phyloP scores from a whole-genome alignment of 2,797 vertebrate species.

The Phrynocephalus forsythii region DNA sequence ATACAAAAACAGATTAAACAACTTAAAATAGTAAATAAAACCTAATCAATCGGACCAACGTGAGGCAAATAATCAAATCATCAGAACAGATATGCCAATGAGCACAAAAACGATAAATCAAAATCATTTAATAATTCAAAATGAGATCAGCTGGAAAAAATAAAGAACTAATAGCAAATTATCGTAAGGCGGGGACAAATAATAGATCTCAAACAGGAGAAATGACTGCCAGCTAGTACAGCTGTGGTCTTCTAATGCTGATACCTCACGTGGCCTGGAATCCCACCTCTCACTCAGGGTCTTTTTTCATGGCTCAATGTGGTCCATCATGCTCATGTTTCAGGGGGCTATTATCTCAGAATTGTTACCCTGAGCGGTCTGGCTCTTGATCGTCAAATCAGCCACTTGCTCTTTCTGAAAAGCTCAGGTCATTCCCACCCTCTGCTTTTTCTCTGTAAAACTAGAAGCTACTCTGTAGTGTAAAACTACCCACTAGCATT shows the following conservation, averaged over 20 bases:
- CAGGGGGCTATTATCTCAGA: not conserved
- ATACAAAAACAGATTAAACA: too few species aligned
- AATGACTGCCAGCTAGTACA: not conserved
- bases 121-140: too few species aligned
- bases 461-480: not conserved
- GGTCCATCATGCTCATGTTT: not conserved
- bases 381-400: not conserved
- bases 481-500: not conserved
- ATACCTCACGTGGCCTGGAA: not conserved
- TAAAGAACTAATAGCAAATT: too few species aligned
- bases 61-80: too few species aligned
- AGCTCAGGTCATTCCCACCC: not conserved
- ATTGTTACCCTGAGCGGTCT: not conserved
- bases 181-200: too few species aligned
- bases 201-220: not conserved
- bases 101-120: too few species aligned
- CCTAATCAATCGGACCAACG: too few species aligned
- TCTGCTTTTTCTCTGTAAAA: not conserved
- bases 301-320: not conserved
- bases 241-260: not conserved
- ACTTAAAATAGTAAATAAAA: too few species aligned
- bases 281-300: not conserved
- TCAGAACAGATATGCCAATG: too few species aligned
- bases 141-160: too few species aligned
- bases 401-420: not conserved